phyloP scores from a whole-genome alignment of 2,797 vertebrate species.

The Peromyscus eremicus region DNA sequence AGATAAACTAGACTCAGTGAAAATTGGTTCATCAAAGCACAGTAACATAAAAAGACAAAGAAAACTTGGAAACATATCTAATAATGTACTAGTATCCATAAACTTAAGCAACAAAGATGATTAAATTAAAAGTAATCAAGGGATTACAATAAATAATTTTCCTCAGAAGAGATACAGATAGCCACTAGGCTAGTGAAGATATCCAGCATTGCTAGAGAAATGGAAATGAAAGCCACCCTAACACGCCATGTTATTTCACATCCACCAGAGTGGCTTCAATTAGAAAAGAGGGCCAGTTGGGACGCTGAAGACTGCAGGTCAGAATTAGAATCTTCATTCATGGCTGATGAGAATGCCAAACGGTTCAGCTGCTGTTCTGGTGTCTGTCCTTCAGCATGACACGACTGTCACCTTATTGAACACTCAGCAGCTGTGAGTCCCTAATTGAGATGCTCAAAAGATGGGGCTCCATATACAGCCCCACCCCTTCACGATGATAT shows the following conservation, averaged over 20 bases:
- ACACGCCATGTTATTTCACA: background rate
- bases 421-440: background rate
- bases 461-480: background rate
- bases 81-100: background rate
- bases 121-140: slow-evolving; percentile 4
- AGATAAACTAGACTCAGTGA: background rate
- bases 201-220: background rate
- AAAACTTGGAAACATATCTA: slow-evolving; percentile 24
- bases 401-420: background rate
- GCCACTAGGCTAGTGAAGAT: background rate
- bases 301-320: background rate
- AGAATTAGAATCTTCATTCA: background rate
- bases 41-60: background rate
- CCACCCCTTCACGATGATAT: too few relatives aligned
- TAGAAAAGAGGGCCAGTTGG: background rate
- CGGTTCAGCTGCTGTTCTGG: background rate
- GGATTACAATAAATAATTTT: background rate
- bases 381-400: background rate
- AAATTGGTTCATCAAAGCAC: slow-evolving; percentile 15
- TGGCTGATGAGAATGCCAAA: background rate
- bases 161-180: background rate
- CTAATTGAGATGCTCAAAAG: background rate
- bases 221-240: background rate
- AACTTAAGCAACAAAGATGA: slow-evolving; percentile 17
- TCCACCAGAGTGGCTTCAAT: background rate